Conservation (phyloP, 2,797 vertebrate species). For the Anas capensis region DNA sequence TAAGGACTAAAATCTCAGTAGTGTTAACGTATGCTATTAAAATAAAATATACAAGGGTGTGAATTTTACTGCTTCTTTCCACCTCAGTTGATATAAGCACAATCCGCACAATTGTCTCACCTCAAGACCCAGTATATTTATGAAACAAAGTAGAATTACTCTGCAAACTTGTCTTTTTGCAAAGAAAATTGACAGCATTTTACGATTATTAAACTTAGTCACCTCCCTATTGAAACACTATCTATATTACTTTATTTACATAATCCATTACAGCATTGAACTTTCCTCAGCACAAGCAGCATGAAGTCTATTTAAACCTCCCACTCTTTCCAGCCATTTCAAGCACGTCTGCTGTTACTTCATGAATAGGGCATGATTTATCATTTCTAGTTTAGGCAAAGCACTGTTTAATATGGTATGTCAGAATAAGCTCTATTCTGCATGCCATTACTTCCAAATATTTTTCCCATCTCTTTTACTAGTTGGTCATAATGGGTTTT, state of each 20-base stretch:
- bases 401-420: neutral
- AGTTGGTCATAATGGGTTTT: neutral
- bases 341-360: constrained; percentile 5
- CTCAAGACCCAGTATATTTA: neutral
- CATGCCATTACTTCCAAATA: constrained; percentile 7
- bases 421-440: neutral
- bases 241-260: neutral
- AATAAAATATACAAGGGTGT: neutral
- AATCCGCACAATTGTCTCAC: neutral
- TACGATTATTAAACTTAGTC: neutral
- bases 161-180: neutral
- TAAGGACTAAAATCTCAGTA: neutral
- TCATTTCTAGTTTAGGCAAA: constrained; percentile 21
- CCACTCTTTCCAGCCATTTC: neutral
- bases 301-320: neutral
- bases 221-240: neutral
- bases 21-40: accelerated
- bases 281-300: constrained; percentile 6
- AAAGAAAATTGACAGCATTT: neutral
- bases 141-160: neutral
- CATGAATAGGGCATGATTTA: neutral
- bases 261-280: neutral
- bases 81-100: neutral
- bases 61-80: neutral
- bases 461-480: neutral